Evolutionary conservation across 92 coral and sea anemone genomes (phyloP).

Genomic region (Bergia puertoricense): DNA sequence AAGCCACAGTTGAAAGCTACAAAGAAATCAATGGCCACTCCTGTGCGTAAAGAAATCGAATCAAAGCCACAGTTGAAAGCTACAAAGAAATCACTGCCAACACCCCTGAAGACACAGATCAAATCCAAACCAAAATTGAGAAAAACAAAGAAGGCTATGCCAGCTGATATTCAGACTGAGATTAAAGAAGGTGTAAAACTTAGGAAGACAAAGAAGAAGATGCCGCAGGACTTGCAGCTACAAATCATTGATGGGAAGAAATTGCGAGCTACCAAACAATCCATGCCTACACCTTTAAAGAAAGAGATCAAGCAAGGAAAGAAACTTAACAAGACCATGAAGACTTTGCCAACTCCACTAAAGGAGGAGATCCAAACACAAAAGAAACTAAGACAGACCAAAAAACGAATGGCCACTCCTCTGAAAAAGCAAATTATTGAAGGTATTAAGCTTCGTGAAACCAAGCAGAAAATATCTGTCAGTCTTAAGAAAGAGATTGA

Average conservation of each 20-base stretch:
- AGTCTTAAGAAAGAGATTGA: constrained; percentile 60
- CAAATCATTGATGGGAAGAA: constrained; percentile 67
- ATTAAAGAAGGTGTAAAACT: constrained; percentile 61
- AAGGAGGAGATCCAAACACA: constrained; percentile 60
- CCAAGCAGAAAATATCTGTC: constrained; percentile 42
- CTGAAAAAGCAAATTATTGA: constrained; percentile 49
- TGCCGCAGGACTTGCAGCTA: constrained; percentile 61
- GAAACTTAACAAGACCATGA: constrained; percentile 62
- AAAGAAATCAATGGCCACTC: constrained; percentile 74
- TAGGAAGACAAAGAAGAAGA: constrained; percentile 57
- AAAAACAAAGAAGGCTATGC: constrained; percentile 64
- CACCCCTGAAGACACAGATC: constrained; percentile 68
- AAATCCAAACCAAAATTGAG: constrained; percentile 61
- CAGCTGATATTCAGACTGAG: constrained; percentile 59
- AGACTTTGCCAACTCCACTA: constrained; percentile 67
- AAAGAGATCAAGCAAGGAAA: constrained; percentile 69
- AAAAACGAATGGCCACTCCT: constrained; percentile 66
- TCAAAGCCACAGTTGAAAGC: constrained; percentile 52
- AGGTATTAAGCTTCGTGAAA: constrained; percentile 46
- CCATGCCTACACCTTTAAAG: constrained; percentile 67
- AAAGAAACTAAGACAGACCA: constrained; percentile 59
- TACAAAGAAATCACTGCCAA: constrained; percentile 70
- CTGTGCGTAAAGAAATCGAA: constrained; percentile 72
- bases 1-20: constrained; percentile 51
- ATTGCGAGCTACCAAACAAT: constrained; percentile 65